A percentile compares a stretch with the other conserved stretches of the same genome.
Evolutionary conservation across 2,113 vertebrate species (phyloP).

Genomic region (Sorex araneus): DNA sequence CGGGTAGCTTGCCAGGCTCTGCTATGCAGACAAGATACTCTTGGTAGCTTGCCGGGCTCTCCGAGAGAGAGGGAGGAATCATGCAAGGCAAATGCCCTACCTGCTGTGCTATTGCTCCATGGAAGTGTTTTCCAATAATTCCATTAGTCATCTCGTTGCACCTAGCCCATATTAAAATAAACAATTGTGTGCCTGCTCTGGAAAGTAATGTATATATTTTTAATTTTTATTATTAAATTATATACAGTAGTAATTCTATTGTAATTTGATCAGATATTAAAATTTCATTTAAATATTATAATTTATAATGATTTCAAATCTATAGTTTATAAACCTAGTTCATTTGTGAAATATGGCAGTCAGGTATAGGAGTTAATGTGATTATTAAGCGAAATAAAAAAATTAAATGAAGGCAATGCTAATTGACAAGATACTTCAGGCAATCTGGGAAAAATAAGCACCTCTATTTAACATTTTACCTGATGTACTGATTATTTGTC

Average conservation of each 20-base stretch:
- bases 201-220: not conserved
- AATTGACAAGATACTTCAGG: slow-evolving; percentile 17
- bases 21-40: no score
- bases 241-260: not conserved
- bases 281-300: not conserved
- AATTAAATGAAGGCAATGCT: slow-evolving; percentile 31
- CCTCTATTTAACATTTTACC: not conserved
- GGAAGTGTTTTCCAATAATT: no score
- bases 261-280: not conserved
- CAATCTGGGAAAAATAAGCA: not conserved
- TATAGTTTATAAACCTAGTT: not conserved
- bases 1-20: no score
- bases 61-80: no score
- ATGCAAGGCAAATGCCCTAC: no score
- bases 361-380: not conserved
- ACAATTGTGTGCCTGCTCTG: no score
- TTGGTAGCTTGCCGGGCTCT: no score
- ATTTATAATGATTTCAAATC: not conserved
- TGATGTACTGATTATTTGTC: not conserved
- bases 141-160: no score
- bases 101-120: no score
- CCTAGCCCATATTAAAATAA: no score
- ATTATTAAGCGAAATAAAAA: not conserved
- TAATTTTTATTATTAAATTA: slow-evolving; percentile 21
- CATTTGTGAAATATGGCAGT: not conserved